Evolutionary conservation across 2,888 invertebrate genomes (phyloP), one percentile per base, ranked within the genome.

Genomic region (Pseudococcus jackbeardsleyi): DNA sequence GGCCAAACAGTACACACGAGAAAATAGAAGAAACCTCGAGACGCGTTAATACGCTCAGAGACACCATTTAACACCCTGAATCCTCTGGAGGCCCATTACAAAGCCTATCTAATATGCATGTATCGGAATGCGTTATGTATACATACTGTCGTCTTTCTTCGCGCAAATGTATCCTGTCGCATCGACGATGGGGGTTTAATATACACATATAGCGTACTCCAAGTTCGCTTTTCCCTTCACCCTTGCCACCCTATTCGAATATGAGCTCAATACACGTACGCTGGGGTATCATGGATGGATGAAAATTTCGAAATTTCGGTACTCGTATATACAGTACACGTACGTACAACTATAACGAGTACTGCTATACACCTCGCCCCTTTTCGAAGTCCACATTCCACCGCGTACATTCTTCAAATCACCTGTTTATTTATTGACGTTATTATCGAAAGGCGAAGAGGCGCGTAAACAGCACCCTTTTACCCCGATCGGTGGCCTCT

Each of bases 381-480:
- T 68, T 2, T 9, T 22, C 68, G 26, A 5, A 17, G 72, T 22
- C 19, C 64, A 9, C 64, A 64, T 64, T 22, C 22, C 64, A 64
- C 2, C 64, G n/a, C 59, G 15, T 33, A 72, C n/a, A 72, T 72
- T 33, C 72, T 72, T 72, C 72, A 72, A 72, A 72, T 72, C 72
- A 72, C 72, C 72, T 72, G 72, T 72, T 72, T 72, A 72, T 72
- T 72, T 72, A 72, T 72, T 33, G 72, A 72, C 72, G 72, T 72
- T 72, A 72, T 72, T 72, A 72, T 72, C 72, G 72, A 33, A 33
- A 72, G 26, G 72, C 72, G 72, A 33, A 72, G 3, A 72, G 72
- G 15, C 26, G 72, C 26, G 72, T 72, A 33, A 72, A 33, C 72
- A 68, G 72, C 72, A 72, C 72, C 72, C 72, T 72, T 72, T 72